A percentile compares a stretch with the other conserved stretches of the same genome.
These are phyloP conservation scores for Scaptomyza pallida DNA, from an alignment of 1,140 invertebrate species.

Conservation along the genomic window DNA sequence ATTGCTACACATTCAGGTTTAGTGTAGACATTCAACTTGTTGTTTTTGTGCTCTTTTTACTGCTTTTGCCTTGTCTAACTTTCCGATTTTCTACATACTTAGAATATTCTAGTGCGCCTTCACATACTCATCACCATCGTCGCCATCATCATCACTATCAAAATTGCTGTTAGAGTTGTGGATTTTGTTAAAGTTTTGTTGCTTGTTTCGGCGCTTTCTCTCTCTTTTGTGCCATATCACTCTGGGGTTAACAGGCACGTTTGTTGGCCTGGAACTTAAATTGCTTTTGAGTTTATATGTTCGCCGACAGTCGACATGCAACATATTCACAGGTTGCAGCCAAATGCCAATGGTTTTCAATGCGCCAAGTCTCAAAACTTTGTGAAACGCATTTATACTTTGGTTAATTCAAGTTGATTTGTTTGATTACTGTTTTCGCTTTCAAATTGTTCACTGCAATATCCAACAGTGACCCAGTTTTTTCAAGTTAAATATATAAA, in stretches of 20 bases:
- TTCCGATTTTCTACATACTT: conserved; percentile 23
- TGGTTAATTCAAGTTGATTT: background rate
- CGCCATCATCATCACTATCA: background rate
- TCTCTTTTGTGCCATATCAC: conserved; percentile 6
- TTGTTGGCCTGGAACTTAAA: conserved; percentile 37
- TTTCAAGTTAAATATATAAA: too few species aligned
- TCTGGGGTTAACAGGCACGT: conserved; percentile 58
- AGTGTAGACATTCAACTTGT: conserved; percentile 48
- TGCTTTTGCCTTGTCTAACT: conserved; percentile 25
- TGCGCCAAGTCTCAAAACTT: background rate
- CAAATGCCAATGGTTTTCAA: background rate
- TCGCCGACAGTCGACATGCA: background rate
- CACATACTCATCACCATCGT: conserved; percentile 5
- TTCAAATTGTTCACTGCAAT: background rate
- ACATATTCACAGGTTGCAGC: background rate
- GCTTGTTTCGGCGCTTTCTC: conserved; percentile 4
- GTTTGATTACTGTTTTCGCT: background rate
- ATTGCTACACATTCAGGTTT: conserved; percentile 76
- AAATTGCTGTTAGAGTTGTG: background rate
- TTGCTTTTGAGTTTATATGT: conserved; percentile 25
- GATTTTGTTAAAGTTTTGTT: background rate
- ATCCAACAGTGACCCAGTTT: too few species aligned
- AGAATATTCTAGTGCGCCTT: background rate
- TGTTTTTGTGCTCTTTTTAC: conserved; percentile 34
- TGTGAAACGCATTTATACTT: background rate